Evolutionary conservation across 1,140 invertebrate genomes (phyloP).

Genomic region (Drosophila pectinifera): DNA sequence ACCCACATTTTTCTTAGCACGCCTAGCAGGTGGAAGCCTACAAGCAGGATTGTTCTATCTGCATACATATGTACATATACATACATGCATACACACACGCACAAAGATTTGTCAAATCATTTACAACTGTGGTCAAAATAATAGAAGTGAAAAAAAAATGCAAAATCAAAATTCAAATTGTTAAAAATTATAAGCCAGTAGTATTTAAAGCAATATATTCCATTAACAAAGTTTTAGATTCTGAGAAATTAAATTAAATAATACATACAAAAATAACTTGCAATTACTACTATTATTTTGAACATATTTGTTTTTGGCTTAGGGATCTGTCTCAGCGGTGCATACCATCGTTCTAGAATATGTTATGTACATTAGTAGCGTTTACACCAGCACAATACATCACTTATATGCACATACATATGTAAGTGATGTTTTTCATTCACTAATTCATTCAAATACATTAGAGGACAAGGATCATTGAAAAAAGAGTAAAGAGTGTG

Average conservation of each 20-base stretch:
- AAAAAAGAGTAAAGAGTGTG: background rate
- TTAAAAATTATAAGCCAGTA: background rate
- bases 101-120: background rate
- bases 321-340: conserved; percentile 2
- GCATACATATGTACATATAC: conserved; percentile 9
- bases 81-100: conserved; percentile 12
- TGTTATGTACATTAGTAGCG: conserved; percentile 17
- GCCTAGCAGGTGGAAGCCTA: background rate
- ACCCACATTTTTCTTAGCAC: conserved; percentile 12
- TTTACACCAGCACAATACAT: conserved; percentile 3
- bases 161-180: background rate
- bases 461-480: background rate
- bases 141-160: background rate
- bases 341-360: conserved; percentile 4
- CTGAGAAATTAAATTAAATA: background rate
- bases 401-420: background rate
- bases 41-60: conserved; percentile 1
- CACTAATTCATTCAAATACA: background rate
- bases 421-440: conserved; percentile 4
- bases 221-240: background rate
- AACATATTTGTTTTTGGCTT: background rate
- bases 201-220: background rate
- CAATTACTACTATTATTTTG: background rate
- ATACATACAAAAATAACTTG: background rate
- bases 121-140: background rate